Base-by-base conservation (phyloP, 2,888 invertebrate genomes). In the Rosalia funebris region DNA sequence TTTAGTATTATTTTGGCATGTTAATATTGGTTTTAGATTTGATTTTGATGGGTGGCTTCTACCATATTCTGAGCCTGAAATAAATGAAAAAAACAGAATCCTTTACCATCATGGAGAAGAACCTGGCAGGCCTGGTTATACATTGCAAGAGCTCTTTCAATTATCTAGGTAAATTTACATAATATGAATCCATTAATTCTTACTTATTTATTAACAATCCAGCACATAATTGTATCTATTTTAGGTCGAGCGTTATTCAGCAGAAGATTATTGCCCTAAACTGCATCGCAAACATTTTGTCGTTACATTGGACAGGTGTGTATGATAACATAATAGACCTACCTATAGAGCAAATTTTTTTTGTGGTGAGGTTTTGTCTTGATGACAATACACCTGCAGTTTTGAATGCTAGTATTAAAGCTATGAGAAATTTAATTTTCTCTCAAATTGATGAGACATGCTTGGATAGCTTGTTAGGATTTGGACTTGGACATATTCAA, bases 81-180 rank as follows among this genome's bases (percentile, higher is more conserved):
- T 88, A 71, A 82, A 86, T 16, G 84, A 86, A 57, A 84, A 84
- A 45, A 86, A 86, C 63, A 78, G 87, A 17, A 90, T 88, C 36
- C 84, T 98, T 11, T 95, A 95, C 80, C 93, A 97, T 79, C 98
- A 98, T 81, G 96, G 96, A 0, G 92, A 94, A 67, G 97, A 98
- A 79, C 91, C 95, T 4, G 91, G 90, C 62, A 85, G 95, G 62
- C 93, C 97, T 1, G 97, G 97, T 0, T 98, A 97, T 79, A 90
- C 95, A 0, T 79, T 98, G 9, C 91, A 92, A 68, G 98, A 98
- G 82, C 80, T 97, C 0, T 89, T 96, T 71, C 90, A 92, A 63
- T 82, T 97, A 1, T 88, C 90, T 25, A 83, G 90, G 74, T 84
- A 71, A 44, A 19, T 37, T 17, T 48, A 20, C 10, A 34, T 34